Evolutionary conservation across 2,113 vertebrate species (phyloP).

Genomic region (Erinaceus europaeus): DNA sequence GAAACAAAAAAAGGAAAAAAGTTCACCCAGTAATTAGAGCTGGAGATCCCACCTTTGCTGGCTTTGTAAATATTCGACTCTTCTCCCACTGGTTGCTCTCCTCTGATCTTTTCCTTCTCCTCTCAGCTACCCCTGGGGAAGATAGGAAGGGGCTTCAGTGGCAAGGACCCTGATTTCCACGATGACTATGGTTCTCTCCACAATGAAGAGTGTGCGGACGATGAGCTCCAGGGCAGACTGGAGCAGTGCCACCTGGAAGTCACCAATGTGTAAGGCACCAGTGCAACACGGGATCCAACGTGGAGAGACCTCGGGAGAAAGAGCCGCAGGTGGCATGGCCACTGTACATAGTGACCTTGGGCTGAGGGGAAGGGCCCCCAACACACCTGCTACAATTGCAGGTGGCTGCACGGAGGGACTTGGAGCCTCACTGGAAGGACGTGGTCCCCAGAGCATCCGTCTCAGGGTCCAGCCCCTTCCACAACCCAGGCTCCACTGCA

Average conservation of each 20-base stretch:
- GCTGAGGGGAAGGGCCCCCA: not conserved
- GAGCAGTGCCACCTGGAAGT: conserved; percentile 83
- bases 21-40: not conserved
- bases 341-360: not conserved
- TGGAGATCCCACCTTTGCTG: accelerated
- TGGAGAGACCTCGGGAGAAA: accelerated
- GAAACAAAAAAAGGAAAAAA: too few species aligned
- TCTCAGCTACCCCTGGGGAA: conserved; percentile 86
- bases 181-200: conserved; percentile 84
- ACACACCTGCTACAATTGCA: not conserved
- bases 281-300: accelerated
- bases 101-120: not conserved
- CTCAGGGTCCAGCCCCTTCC: not conserved
- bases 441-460: too few species aligned
- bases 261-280: conserved; percentile 83
- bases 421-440: not conserved
- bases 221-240: conserved; percentile 71
- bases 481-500: not conserved
- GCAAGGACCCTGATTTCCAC: conserved; percentile 80
- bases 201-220: conserved; percentile 75
- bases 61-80: not conserved
- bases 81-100: not conserved
- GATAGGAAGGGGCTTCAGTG: conserved; percentile 83
- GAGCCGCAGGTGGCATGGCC: accelerated
- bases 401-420: accelerated